Conservation (phyloP, 2,797 vertebrate species). For the Australoheros facetus region DNA sequence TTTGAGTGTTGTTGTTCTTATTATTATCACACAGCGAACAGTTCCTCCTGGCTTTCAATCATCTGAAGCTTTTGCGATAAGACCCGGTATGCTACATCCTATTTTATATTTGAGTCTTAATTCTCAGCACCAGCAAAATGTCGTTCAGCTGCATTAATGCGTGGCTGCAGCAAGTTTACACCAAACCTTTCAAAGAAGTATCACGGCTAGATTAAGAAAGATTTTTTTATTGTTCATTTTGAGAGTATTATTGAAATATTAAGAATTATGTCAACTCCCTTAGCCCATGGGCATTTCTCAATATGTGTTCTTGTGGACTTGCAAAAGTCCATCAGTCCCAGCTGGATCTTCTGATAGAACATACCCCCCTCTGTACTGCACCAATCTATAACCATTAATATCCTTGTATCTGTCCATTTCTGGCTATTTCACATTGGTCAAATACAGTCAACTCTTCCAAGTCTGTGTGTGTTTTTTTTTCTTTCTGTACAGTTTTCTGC, state of each 20-base stretch:
- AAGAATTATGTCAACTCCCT: neutral
- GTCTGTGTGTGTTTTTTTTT: neutral
- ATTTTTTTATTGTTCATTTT: neutral
- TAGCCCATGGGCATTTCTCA: neutral
- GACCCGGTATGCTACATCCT: neutral
- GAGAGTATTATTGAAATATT: neutral
- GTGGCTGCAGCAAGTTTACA: neutral
- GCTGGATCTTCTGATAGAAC: neutral
- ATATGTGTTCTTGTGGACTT: too few species aligned
- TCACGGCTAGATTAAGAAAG: neutral
- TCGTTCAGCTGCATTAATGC: neutral
- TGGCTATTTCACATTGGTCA: neutral
- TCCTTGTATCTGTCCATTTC: neutral
- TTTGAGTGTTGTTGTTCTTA: neutral
- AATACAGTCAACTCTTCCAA: neutral
- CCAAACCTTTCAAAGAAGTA: neutral
- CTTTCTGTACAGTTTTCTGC: neutral
- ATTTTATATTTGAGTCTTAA: neutral
- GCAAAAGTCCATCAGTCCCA: neutral
- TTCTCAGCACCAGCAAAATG: neutral
- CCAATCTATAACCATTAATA: neutral
- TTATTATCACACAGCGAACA: neutral
- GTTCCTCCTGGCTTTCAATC: neutral
- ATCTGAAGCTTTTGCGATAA: neutral
- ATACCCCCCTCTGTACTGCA: neutral